phyloP scores from a whole-genome alignment of 1,140 invertebrate species.

The Brachionus paranguensis region DNA sequence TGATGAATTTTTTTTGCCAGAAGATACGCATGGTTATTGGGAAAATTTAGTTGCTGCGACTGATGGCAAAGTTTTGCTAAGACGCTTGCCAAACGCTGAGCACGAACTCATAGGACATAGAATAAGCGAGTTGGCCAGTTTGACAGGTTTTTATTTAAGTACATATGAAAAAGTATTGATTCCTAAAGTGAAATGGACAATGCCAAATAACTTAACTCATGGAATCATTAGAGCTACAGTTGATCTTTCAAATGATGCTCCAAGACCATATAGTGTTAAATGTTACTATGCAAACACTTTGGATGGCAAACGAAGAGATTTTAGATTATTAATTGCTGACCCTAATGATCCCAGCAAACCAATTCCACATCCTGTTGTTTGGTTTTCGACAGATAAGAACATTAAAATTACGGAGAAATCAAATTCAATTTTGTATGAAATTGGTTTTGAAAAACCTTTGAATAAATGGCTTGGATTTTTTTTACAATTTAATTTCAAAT shows the following conservation, averaged over 20 bases:
- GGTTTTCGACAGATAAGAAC: background rate
- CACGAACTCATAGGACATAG: conserved; percentile 40
- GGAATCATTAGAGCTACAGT: conserved; percentile 7
- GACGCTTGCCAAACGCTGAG: conserved; percentile 46
- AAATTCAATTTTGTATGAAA: background rate
- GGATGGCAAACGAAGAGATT: conserved; percentile 10
- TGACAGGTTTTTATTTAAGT: conserved; percentile 45
- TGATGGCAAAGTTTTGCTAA: conserved; percentile 13
- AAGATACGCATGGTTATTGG: conserved; percentile 49
- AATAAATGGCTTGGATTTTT: conserved; percentile 47
- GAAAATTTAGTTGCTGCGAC: conserved; percentile 44
- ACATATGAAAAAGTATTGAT: conserved; percentile 39
- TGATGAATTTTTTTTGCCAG: conserved; percentile 51
- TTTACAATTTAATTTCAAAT: conserved; percentile 45
- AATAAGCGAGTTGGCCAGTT: conserved; percentile 42
- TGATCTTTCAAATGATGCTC: background rate
- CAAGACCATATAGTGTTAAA: background rate
- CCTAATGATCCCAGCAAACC: background rate
- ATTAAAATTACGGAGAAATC: background rate
- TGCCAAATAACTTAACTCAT: conserved; percentile 2
- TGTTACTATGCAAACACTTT: conserved; percentile 18
- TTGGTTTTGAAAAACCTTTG: conserved; percentile 42
- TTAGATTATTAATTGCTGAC: background rate
- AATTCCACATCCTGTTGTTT: background rate
- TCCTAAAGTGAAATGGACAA: conserved; percentile 33